Base-by-base conservation (phyloP, 2,888 invertebrate species). In the Dinocampus coccinellae region DNA sequence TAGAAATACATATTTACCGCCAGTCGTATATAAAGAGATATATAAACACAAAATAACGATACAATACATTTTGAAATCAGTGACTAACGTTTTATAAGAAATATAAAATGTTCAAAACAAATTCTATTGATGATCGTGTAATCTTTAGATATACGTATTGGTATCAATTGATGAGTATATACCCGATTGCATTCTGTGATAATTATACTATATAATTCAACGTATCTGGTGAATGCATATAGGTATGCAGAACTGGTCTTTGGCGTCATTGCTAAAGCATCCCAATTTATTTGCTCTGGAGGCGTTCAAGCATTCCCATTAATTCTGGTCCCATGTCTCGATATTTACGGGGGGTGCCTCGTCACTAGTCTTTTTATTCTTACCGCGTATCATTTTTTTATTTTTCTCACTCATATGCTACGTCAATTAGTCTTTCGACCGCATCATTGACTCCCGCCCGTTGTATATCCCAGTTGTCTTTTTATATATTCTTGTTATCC, bases 361-460 rank as follows among this genome's bases (percentile, higher is more conserved):
- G 75, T 77, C 74, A 76, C 47, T 47, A 47, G 73, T 71, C 72
- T 75, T 69, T 74, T 74, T 29, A 29, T 3, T 29, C 29, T 75
- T 63, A 70, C 72, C 74, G 76, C 52, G 36, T 69, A 74, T 60
- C 58, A 70, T 68, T 69, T 42, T 61, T 73, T 55, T 70, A 64
- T 73, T 75, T 73, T 67, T 63, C 73, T 71, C 73, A 71, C 69
- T 72, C 62, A 58, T 73, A 74, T 73, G 69, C 34, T 76, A 77
- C 80, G 80, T 83, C 84, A 84, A 84, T 84, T 84, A 83, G 84
- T 82, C 80, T 80, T 82, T 78, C 77, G 75, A 75, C 77, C 76
- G 74, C 67, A 73, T 26, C 71, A 39, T 42, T 60, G 70, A 69
- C 65, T 58, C n/a, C 66, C 36, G 55, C 57, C 24, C 62, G 20